Percentiles rank a stretch among this genome's conserved stretches.
phyloP scores from a whole-genome alignment of 2,888 invertebrate species.

The Latrodectus hesperus region DNA sequence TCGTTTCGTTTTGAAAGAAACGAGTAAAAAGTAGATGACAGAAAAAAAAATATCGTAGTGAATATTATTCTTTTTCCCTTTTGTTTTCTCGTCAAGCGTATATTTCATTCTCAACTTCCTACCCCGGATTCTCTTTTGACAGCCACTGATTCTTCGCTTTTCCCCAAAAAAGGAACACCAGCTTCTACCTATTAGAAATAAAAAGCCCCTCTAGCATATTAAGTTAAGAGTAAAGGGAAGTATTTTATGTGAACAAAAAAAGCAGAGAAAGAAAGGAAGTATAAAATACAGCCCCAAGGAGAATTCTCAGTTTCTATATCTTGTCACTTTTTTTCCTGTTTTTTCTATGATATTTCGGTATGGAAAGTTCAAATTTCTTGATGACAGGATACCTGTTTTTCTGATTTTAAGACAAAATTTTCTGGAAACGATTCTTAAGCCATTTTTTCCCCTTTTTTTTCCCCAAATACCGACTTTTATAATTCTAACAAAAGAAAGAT shows the following conservation, averaged over 20 bases:
- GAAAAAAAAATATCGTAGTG: slow-evolving; percentile 13
- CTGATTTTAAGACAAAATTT: not conserved
- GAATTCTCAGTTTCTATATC: slow-evolving; percentile 1
- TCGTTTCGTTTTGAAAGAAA: slow-evolving; percentile 13
- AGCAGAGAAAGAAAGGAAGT: not conserved
- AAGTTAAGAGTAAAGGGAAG: slow-evolving; percentile 20
- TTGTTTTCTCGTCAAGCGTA: slow-evolving; percentile 47
- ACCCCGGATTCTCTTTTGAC: slow-evolving; percentile 45
- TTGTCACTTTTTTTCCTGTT: not conserved
- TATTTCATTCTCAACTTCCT: slow-evolving; percentile 34
- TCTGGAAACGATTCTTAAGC: not conserved
- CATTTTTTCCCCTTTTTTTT: not conserved
- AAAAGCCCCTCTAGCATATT: slow-evolving; percentile 57
- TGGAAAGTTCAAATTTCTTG: slow-evolving; percentile 15
- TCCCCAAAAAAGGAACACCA: not conserved
- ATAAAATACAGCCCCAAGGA: slow-evolving; percentile 1
- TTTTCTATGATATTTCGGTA: not conserved
- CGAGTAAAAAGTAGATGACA: not conserved
- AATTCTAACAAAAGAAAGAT: not conserved
- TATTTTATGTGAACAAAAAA: not conserved
- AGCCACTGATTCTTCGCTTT: slow-evolving; percentile 1
- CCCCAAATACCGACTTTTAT: not conserved
- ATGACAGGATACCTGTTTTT: not conserved
- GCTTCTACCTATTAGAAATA: slow-evolving; percentile 45
- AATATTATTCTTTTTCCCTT: slow-evolving; percentile 20